phyloP scores from a whole-genome alignment of 2,797 vertebrate species.

The Euphonia xanthogaster region DNA sequence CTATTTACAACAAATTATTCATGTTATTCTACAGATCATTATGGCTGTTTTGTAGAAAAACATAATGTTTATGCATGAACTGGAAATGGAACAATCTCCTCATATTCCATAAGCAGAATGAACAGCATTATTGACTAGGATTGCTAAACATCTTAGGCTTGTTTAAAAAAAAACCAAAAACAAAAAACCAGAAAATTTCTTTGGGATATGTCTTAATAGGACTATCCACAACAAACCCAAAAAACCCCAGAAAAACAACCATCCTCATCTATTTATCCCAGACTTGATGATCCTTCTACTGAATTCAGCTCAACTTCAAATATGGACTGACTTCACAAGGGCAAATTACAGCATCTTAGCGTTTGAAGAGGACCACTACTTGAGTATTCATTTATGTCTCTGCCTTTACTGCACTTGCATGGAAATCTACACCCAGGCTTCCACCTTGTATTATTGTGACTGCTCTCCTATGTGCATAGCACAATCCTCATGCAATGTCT shows the following conservation, averaged over 20 bases:
- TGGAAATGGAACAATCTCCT: slow-evolving; percentile 2
- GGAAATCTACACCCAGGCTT: neutral
- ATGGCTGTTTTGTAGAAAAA: neutral
- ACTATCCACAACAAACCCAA: neutral
- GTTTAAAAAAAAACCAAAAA: neutral
- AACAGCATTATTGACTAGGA: neutral
- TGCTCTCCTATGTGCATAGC: neutral
- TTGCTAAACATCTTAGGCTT: neutral
- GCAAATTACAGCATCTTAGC: neutral
- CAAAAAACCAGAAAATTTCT: neutral
- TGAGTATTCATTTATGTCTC: neutral
- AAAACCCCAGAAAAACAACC: neutral
- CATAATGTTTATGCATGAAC: neutral
- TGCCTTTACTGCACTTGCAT: neutral
- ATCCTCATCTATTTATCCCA: neutral
- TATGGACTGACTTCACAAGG: neutral
- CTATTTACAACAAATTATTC: slow-evolving; percentile 18
- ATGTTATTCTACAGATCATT: neutral
- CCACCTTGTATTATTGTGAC: neutral
- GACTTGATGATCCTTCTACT: neutral
- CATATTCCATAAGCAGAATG: neutral
- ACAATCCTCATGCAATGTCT: neutral
- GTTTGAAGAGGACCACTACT: neutral
- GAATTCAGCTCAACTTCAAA: neutral
- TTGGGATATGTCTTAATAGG: neutral